Evolutionary conservation across 1,140 invertebrate genomes (phyloP).

Genomic region (Drosophila micromelanica): DNA sequence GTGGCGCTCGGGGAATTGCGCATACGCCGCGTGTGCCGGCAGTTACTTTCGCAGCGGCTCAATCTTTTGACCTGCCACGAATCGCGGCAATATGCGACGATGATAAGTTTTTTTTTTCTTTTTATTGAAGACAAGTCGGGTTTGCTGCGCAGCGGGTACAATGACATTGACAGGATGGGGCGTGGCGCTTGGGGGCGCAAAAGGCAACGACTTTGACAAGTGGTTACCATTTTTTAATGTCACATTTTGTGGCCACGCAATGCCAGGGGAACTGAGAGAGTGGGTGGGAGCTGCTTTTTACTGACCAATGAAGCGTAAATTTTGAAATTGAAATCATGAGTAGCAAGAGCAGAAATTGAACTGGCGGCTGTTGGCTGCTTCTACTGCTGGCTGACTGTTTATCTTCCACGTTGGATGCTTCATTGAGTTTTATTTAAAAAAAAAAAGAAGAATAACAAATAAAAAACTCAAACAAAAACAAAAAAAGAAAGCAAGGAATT

Average conservation of each 20-base stretch:
- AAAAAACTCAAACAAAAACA: constrained; percentile 6
- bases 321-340: constrained; percentile 80
- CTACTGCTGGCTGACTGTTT: constrained; percentile 54
- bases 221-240: constrained; percentile 80
- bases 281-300: constrained; percentile 32
- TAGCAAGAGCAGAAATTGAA: constrained; percentile 36
- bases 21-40: constrained; percentile 60
- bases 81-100: constrained; percentile 25
- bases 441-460: background rate
- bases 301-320: constrained; percentile 79
- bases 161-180: background rate
- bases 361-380: constrained; percentile 7
- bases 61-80: constrained; percentile 4
- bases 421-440: constrained; percentile 74
- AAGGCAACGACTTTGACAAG: constrained; percentile 59
- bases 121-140: background rate
- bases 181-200: too few relatives aligned
- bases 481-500: background rate
- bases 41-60: constrained; percentile 14
- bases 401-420: constrained; percentile 68
- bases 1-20: constrained; percentile 45
- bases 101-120: constrained; percentile 60
- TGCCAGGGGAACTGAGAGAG: background rate
- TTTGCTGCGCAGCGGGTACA: background rate
- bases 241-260: constrained; percentile 66